Evolutionary conservation across 92 coral and sea anemone species (phyloP).

Genomic region (Virgularia gustaviana): DNA sequence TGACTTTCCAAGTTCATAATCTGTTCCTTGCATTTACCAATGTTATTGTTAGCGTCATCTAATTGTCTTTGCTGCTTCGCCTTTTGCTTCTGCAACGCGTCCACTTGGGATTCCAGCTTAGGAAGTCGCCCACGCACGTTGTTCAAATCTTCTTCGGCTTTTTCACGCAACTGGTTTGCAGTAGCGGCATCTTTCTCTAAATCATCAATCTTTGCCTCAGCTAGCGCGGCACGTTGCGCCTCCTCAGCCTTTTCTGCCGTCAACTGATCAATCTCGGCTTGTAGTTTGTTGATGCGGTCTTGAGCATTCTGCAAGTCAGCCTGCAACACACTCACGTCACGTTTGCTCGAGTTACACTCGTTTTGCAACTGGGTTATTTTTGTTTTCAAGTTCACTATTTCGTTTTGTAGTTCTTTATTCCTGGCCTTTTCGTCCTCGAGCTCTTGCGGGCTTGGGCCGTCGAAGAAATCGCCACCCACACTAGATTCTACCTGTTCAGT

Average conservation of each 20-base stretch:
- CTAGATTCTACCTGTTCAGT: constrained; percentile 44
- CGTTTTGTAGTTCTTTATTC: constrained; percentile 49
- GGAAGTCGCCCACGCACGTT: constrained; percentile 68
- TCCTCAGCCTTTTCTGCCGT: constrained; percentile 64
- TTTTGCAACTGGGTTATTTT: constrained; percentile 61
- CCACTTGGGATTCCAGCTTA: constrained; percentile 79
- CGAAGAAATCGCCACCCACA: constrained; percentile 41
- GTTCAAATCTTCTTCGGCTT: constrained; percentile 71
- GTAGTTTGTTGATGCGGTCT: constrained; percentile 57
- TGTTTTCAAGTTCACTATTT: constrained; percentile 55
- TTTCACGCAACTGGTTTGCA: constrained; percentile 64
- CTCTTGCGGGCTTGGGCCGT: constrained; percentile 48
- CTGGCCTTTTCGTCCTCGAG: constrained; percentile 58
- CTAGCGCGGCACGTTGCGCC: constrained; percentile 52
- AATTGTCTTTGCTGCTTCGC: constrained; percentile 68
- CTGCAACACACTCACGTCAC: constrained; percentile 57
- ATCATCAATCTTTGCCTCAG: constrained; percentile 64
- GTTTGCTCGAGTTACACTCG: constrained; percentile 55
- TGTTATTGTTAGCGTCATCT: constrained; percentile 58
- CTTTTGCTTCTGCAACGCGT: constrained; percentile 72
- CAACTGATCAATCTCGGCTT: constrained; percentile 65
- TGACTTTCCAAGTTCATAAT: constrained; percentile 74
- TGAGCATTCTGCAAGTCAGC: constrained; percentile 72
- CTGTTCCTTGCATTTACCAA: constrained; percentile 58
- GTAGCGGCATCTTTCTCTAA: constrained; percentile 66